Evolutionary conservation across 2,113 vertebrate species (phyloP), one percentile per base, ranked within the genome.

Genomic region (Plecotus auritus): DNA sequence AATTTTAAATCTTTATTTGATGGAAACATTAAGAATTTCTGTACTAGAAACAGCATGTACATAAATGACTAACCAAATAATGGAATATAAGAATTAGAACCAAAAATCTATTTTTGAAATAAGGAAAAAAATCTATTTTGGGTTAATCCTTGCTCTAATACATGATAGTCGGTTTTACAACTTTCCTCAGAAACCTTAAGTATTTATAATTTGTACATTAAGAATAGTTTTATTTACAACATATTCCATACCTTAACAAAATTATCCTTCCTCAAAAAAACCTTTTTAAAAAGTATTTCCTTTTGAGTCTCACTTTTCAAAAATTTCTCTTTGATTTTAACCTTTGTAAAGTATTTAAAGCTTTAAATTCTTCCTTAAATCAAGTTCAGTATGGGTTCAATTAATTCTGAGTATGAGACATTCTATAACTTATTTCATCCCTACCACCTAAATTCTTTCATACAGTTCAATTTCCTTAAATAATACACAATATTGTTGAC

Each of bases 281-380:
- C 17, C 32, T 72, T 61, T 77, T 64, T 23, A 23, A 59, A 67
- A 51, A 54, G 35, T 17, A 54, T 90, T 73, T 85, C 1, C 26
- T 30, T 81, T 64, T 80, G 26, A 7, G 13, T 69, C 28, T 78
- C 32, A 81, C 18, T 72, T 22, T 92, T 47, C 1, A 88, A 87
- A 40, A 81, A n/a, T 73, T 18, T 90, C 12, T 89, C 14, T 95
- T 83, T 87, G 17, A 85, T 81, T 77, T 64, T 88, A 42, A 73
- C 59, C 16, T 83, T 59, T 49, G 6, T 67, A 70, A 88, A 32
- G 6, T 9, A 32, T 61, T 78, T 77, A 77, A 78, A 4, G 8
- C 37, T 90, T 88, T 30, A 67, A 74, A 77, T 83, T 77, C 16
- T 84, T 90, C 45, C 61, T 76, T 72, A 93, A 95, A 84, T 76